A percentile compares a stretch with the other conserved stretches of the same genome.
phyloP scores from a whole-genome alignment of 2,888 invertebrate species.

The Trichacis sp. region DNA sequence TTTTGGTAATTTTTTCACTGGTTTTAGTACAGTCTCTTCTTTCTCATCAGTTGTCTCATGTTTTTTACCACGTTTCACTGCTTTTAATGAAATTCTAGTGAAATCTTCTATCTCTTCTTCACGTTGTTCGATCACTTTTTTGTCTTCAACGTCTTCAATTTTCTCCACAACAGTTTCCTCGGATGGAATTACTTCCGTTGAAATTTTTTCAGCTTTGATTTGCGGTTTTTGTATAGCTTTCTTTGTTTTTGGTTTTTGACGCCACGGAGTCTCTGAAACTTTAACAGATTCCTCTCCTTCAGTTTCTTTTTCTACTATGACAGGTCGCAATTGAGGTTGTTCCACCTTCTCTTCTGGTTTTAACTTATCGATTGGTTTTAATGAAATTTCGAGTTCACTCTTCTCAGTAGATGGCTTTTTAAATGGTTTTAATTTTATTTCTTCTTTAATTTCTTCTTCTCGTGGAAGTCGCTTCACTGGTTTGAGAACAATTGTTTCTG shows the following conservation, averaged over 20 bases:
- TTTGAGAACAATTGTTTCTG: too few relatives aligned
- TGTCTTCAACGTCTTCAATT: constrained; percentile 13
- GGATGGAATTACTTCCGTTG: constrained; percentile 38
- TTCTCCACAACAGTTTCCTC: constrained; percentile 46
- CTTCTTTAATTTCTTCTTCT: constrained; percentile 45
- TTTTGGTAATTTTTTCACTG: constrained; percentile 45
- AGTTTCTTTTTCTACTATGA: constrained; percentile 40
- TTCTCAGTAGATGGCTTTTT: constrained; percentile 29
- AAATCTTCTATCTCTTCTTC: constrained; percentile 46
- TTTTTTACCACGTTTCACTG: constrained; percentile 41
- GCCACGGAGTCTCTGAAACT: constrained; percentile 51
- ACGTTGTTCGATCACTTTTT: constrained; percentile 21
- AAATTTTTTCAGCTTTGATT: constrained; percentile 17
- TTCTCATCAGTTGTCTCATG: constrained; percentile 48
- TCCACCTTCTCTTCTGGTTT: constrained; percentile 47
- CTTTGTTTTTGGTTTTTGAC: constrained; percentile 50
- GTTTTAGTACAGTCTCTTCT: constrained; percentile 42
- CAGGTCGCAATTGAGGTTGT: constrained; percentile 53
- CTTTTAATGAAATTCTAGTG: constrained; percentile 46
- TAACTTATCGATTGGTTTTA: constrained; percentile 46
- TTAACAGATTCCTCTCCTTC: constrained; percentile 50
- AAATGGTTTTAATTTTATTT: constrained; percentile 44
- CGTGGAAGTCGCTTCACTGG: constrained; percentile 30
- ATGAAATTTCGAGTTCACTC: constrained; percentile 21
- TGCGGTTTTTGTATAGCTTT: constrained; percentile 24